Evolutionary conservation across 2,888 invertebrate genomes (phyloP), one percentile per base, ranked within the genome.

Genomic region (Phyllotreta striolata): DNA sequence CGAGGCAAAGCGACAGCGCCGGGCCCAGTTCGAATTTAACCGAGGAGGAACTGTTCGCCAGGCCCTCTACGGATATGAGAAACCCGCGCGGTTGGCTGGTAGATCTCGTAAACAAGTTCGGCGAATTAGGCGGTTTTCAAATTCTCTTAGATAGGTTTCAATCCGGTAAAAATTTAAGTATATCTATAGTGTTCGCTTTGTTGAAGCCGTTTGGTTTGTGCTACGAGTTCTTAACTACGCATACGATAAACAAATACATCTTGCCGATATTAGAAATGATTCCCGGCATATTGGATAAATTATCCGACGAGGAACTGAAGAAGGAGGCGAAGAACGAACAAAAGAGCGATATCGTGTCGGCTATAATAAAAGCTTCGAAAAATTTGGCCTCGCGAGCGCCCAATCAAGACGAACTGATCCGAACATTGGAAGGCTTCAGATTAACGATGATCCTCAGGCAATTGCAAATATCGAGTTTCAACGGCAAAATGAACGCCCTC

Each of bases 401-500:
- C 0, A 89, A 91, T 71, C 92, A 93, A 78, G 95, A 96, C 75
- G 95, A 91, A 76, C 86, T 87, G 73, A 87, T 90, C 70, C 87
- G 89, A 71, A 85, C 80, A 4, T 85, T 98, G 76, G 97, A 97
- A 86, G 94, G 96, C 83, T 95, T 97, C 86, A 88, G 97, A 74
- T 85, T 98, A 73, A 95, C 96, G 85, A 96, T 98, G 94, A 96
- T 98, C 77, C 85, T 98, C 49, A 72, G 81, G 79, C 89, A 95
- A 76, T 84, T 98, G 70, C 95, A 96, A 86, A 96, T 97, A 81
- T 96, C 97, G 24, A 97, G 97, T 58, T 98, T 98, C 80, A 98
- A 97, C 84, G 97, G 98, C 40, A 98, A 98, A 86, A 98, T 98
- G 98, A 97, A 97, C 77, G 98, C 98, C 14, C 84, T 98, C 69